Percentiles rank a stretch among this genome's conserved stretches.
phyloP scores from a whole-genome alignment of 2,113 vertebrate species.

The Cygnus buccinator region DNA sequence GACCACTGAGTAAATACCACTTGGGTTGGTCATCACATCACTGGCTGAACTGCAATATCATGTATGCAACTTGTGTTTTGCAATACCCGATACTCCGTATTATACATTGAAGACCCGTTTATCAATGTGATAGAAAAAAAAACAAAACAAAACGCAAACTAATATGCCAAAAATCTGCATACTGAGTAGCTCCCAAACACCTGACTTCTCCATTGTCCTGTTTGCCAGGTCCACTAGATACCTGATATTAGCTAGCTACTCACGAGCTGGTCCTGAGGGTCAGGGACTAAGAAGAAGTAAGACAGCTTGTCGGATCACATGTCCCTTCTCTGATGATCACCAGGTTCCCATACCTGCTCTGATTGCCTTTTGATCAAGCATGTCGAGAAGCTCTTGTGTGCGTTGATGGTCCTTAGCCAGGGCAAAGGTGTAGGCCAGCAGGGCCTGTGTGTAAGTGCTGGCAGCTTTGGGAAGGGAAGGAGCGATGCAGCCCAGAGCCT shows the following conservation, averaged over 20 bases:
- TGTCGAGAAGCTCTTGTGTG: conserved; percentile 14
- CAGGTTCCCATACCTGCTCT: conserved; percentile 25
- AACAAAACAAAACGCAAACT: too few species aligned
- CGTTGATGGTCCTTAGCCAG: conserved; percentile 72
- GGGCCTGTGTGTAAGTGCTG: conserved; percentile 81
- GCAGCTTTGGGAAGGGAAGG: background rate
- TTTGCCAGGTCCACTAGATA: background rate
- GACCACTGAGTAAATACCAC: background rate
- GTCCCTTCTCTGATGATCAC: background rate
- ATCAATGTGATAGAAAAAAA: background rate
- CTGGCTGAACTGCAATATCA: background rate
- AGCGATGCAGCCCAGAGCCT: conserved; percentile 79
- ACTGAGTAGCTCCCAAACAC: background rate
- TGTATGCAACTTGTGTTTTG: background rate
- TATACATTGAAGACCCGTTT: background rate
- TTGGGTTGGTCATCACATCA: background rate
- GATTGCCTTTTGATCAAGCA: conserved; percentile 52
- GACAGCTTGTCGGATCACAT: too few species aligned
- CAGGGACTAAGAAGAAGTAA: background rate
- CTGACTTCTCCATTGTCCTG: background rate
- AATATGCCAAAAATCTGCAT: background rate
- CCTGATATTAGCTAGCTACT: background rate
- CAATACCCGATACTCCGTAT: background rate
- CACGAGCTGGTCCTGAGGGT: background rate
- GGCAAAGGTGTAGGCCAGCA: conserved; percentile 87